Percentiles rank a stretch among this genome's conserved stretches.
Conservation (phyloP, 2,113 vertebrate genomes). For the Engraulis encrasicolus region DNA sequence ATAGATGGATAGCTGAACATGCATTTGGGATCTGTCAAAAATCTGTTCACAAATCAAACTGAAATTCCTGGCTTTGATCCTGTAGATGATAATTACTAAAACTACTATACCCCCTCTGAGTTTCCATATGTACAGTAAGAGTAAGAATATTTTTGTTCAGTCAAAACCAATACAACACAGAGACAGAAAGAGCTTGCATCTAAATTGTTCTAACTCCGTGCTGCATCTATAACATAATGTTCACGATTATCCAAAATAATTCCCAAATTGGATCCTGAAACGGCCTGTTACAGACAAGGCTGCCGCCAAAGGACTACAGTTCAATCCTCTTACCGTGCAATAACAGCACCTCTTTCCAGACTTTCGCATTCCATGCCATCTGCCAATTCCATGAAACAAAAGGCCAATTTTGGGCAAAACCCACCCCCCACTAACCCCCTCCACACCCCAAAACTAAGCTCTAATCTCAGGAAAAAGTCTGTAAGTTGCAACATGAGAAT, state of each 20-base stretch:
- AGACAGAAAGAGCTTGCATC: background rate
- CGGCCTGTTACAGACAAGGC: background rate
- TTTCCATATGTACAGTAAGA: background rate
- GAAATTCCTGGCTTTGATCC: background rate
- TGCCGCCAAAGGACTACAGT: background rate
- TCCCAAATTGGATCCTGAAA: background rate
- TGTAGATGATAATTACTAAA: background rate
- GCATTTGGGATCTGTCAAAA: no score
- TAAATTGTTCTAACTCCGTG: background rate
- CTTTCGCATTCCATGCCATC: background rate
- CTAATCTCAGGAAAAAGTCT: no score
- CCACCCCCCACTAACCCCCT: background rate
- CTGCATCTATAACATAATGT: background rate
- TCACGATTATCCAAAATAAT: conserved; percentile 6
- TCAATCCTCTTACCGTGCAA: background rate
- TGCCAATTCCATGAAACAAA: background rate
- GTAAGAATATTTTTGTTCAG: background rate
- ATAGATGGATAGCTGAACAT: no score
- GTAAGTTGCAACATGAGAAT: background rate
- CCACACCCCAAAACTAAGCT: no score
- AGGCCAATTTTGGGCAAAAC: background rate
- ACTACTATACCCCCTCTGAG: background rate
- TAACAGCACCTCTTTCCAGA: background rate
- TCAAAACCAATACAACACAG: background rate
- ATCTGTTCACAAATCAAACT: background rate